These are phyloP conservation scores for Cyprinodon brontotheroides DNA, from an alignment of 2,113 vertebrate genomes.

Conservation along the genomic window DNA sequence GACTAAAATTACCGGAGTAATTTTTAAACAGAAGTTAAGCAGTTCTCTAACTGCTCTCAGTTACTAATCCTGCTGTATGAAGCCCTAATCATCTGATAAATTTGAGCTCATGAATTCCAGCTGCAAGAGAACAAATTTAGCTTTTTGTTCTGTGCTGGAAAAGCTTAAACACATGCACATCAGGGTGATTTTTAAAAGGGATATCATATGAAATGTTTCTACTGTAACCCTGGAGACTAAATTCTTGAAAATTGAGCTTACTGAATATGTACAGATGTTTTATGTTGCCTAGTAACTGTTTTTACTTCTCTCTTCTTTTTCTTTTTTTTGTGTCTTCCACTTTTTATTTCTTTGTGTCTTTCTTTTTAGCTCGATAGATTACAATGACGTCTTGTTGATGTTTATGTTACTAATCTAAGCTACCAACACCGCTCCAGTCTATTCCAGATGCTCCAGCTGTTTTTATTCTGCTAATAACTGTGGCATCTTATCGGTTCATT, in stretches of 20 bases:
- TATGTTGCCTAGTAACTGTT: conserved; percentile 84
- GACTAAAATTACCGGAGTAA: conserved; percentile 16
- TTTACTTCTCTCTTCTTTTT: conserved; percentile 59
- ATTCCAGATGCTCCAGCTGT: conserved; percentile 57
- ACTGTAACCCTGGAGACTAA: conserved; percentile 80
- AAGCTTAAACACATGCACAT: neutral
- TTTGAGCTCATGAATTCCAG: conserved; percentile 49
- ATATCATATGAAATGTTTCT: conserved; percentile 66
- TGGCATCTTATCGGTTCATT: conserved; percentile 40
- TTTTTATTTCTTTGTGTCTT: conserved; percentile 59
- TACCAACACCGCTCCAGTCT: conserved; percentile 57
- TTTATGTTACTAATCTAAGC: conserved; percentile 78
- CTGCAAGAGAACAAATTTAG: conserved; percentile 29
- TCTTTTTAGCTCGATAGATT: conserved; percentile 77
- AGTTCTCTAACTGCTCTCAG: conserved; percentile 21
- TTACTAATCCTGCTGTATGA: conserved; percentile 27
- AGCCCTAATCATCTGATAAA: conserved; percentile 35
- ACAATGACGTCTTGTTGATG: conserved; percentile 77
- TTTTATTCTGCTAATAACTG: conserved; percentile 47
- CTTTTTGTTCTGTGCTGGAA: conserved; percentile 11
- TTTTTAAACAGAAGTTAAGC: conserved; percentile 38
- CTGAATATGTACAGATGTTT: conserved; percentile 81
- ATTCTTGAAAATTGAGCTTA: conserved; percentile 75
- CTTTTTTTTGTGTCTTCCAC: conserved; percentile 42
- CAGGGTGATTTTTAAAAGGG: conserved; percentile 55